Percentiles rank a stretch among this genome's conserved stretches.
Conservation (phyloP, 2,888 invertebrate species). For the Sepiola atlantica region DNA sequence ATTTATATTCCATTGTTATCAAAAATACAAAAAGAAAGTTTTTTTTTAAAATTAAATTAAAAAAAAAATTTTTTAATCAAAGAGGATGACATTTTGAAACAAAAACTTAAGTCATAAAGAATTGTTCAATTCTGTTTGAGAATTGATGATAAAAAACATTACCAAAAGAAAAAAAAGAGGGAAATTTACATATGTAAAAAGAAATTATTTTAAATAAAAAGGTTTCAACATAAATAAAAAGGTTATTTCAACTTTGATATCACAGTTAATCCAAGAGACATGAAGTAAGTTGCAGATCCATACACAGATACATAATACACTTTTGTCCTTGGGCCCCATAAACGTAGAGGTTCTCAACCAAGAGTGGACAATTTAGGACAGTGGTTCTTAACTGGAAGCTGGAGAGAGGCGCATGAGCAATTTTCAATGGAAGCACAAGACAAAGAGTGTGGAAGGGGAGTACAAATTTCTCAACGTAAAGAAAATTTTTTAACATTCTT, state of each 20-base stretch:
- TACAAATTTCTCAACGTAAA: no score
- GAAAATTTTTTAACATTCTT: no score
- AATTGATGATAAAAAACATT: neutral
- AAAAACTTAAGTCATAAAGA: neutral
- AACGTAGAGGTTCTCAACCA: neutral
- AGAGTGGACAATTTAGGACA: no score
- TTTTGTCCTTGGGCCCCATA: neutral
- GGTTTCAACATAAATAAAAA: neutral
- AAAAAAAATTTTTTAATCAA: no score
- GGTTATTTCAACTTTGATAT: neutral
- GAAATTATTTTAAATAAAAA: neutral
- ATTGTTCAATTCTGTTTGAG: neutral
- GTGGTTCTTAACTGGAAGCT: no score
- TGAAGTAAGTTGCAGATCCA: neutral
- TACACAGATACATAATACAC: neutral
- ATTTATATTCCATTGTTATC: no score
- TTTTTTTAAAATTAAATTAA: no score
- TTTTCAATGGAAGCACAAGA: no score
- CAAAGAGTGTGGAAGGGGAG: no score
- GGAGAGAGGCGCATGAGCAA: no score
- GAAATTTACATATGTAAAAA: neutral
- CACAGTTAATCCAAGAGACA: neutral
- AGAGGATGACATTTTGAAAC: neutral
- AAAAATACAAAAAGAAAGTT: no score
- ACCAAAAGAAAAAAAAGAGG: neutral